Evolutionary conservation across 2,113 vertebrate species (phyloP).

Genomic region (Chamaea fasciata): DNA sequence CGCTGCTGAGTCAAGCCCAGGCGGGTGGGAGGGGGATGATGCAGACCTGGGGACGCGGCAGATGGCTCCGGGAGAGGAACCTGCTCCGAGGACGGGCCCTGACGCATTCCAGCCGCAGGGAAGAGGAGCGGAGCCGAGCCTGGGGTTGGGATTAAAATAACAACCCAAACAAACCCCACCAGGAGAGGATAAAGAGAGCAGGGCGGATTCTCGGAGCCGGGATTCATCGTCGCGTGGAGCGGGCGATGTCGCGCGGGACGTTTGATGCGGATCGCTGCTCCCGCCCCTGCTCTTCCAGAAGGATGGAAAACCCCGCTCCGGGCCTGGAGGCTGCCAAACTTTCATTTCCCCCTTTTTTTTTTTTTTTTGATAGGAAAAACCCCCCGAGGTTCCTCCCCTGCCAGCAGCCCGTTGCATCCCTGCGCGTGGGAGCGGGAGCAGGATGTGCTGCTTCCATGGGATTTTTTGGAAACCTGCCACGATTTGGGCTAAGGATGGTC

Average conservation of each 20-base stretch:
- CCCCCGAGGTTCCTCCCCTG: background rate
- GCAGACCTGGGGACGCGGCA: background rate
- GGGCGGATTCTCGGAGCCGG: background rate
- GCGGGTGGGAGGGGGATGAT: background rate
- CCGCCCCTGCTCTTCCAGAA: background rate
- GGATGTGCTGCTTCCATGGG: rapidly evolving
- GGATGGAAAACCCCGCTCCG: background rate
- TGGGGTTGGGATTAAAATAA: too few relatives aligned
- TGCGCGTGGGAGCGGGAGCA: rapidly evolving
- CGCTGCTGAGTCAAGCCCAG: background rate
- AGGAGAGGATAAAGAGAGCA: background rate
- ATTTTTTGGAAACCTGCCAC: rapidly evolving
- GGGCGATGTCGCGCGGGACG: background rate
- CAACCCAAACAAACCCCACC: too few relatives aligned
- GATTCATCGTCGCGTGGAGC: background rate
- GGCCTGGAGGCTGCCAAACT: background rate
- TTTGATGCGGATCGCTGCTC: background rate
- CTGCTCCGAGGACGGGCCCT: background rate
- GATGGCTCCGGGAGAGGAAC: background rate
- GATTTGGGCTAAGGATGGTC: background rate
- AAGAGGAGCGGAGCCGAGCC: background rate
- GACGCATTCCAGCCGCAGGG: background rate
- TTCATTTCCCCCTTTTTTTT: rapidly evolving
- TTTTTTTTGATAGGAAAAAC: rapidly evolving
- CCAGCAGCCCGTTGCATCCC: rapidly evolving